Evolutionary conservation across 2,113 vertebrate species (phyloP).

Genomic region (Pterophyllum scalare): DNA sequence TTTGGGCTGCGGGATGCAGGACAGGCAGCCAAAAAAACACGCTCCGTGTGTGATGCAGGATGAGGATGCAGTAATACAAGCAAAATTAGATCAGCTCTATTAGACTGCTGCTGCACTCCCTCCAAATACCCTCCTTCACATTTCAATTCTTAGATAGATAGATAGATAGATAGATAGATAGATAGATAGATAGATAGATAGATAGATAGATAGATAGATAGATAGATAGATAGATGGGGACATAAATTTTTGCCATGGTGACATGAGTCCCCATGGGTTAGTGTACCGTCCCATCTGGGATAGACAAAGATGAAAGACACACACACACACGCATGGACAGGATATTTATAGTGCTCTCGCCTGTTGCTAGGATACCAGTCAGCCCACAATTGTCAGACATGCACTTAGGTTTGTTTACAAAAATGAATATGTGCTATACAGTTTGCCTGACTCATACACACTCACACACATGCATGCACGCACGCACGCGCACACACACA

Average conservation of each 20-base stretch:
- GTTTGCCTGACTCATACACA: neutral
- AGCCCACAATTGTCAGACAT: slow-evolving; percentile 40
- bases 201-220: neutral
- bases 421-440: slow-evolving; percentile 35
- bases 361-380: slow-evolving; percentile 80
- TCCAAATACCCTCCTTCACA: neutral
- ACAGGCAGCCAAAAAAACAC: slow-evolving; percentile 1
- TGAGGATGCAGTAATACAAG: neutral
- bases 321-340: neutral
- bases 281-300: neutral
- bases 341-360: slow-evolving; percentile 76
- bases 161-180: neutral
- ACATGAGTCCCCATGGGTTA: neutral
- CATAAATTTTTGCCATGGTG: neutral
- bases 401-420: slow-evolving; percentile 65
- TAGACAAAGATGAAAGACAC: neutral
- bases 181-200: too few species aligned
- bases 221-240: neutral
- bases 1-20: slow-evolving; percentile 3
- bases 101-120: neutral
- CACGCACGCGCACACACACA: too few species aligned
- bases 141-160: too few species aligned
- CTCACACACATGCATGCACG: too few species aligned
- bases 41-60: neutral
- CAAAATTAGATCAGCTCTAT: neutral